Conservation (phyloP, 2,888 invertebrate genomes). For the Cephus sareptanus region DNA sequence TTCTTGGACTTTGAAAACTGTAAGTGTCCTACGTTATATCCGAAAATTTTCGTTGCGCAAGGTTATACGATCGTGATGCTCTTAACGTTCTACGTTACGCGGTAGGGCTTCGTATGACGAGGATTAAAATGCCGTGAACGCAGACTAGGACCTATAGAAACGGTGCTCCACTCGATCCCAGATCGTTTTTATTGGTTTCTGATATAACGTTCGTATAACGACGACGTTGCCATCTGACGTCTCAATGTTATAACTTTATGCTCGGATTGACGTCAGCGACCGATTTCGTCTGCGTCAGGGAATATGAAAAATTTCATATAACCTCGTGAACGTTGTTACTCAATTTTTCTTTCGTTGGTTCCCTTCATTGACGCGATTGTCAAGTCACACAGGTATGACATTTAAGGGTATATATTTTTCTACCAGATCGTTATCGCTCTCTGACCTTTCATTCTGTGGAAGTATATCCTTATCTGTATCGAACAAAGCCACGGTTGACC, state of each 20-base stretch:
- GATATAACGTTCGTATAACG: background rate
- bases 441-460: background rate
- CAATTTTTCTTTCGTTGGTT: background rate
- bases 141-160: background rate
- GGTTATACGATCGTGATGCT: background rate
- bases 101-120: background rate
- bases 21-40: background rate
- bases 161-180: background rate
- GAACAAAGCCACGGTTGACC: background rate
- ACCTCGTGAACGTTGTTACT: background rate
- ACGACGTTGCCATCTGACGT: background rate
- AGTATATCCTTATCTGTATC: background rate
- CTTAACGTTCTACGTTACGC: conserved; percentile 1
- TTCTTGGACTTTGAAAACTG: background rate
- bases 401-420: background rate
- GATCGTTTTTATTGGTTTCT: background rate
- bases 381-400: background rate
- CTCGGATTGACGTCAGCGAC: background rate
- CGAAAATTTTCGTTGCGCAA: background rate
- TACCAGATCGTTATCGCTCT: background rate
- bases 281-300: background rate
- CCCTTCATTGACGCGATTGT: background rate
- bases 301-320: background rate
- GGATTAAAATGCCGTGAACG: background rate
- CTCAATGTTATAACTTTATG: background rate